These are phyloP conservation scores for Paracanthobrama guichenoti DNA, from an alignment of 2,113 vertebrate species.

Conservation along the genomic window DNA sequence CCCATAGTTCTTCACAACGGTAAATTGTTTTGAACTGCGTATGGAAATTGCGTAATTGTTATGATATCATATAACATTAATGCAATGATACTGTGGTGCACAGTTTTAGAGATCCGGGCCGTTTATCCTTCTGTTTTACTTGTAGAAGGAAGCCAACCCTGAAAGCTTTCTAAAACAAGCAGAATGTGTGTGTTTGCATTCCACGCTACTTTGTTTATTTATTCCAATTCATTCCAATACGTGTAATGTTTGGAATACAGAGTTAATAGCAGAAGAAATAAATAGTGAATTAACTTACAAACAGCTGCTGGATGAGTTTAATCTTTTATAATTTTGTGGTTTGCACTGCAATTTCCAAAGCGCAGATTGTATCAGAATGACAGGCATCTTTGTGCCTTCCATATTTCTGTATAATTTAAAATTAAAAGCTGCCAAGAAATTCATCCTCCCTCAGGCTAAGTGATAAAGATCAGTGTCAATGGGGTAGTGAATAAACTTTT, in stretches of 20 bases:
- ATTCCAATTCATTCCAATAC: not conserved
- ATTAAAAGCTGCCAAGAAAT: slow-evolving; percentile 16
- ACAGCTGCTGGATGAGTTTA: not conserved
- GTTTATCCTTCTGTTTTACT: slow-evolving; percentile 15
- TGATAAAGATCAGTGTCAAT: slow-evolving; percentile 19
- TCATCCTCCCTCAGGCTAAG: not conserved
- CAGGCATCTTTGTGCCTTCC: slow-evolving; percentile 12
- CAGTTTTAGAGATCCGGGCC: not conserved
- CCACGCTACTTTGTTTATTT: slow-evolving; percentile 7
- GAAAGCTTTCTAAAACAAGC: not conserved
- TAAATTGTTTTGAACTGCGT: not conserved
- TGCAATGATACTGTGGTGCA: not conserved
- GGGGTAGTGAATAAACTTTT: slow-evolving; percentile 7
- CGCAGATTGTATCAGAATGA: not conserved
- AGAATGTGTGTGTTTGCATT: not conserved
- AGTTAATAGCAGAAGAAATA: not conserved
- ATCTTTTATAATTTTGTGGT: not conserved
- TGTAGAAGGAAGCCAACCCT: not conserved
- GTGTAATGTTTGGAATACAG: not conserved
- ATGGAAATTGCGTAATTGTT: slow-evolving; percentile 14
- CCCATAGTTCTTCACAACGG: slow-evolving; percentile 3
- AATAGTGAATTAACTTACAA: slow-evolving; percentile 12
- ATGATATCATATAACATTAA: slow-evolving; percentile 22
- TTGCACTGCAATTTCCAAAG: not conserved
- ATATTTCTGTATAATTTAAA: slow-evolving; percentile 6